Percentiles rank a stretch among this genome's conserved stretches.
Conservation (phyloP, 2,888 invertebrate species). For the Hypselothyrea guttata region DNA sequence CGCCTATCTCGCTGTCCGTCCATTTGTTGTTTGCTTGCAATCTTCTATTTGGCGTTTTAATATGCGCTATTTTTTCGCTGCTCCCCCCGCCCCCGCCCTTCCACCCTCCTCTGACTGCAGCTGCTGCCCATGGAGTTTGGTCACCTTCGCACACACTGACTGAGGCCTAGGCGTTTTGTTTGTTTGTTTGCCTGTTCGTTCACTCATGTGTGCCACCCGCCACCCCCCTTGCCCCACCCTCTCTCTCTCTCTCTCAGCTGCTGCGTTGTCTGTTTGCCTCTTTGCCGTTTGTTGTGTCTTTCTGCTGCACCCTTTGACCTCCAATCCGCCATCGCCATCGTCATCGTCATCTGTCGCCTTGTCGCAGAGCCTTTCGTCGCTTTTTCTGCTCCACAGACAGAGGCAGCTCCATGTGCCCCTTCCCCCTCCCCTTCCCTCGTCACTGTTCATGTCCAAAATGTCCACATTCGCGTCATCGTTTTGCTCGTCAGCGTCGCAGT, state of each 20-base stretch:
- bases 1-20: too few relatives aligned
- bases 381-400: constrained; percentile 46
- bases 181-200: constrained; percentile 71
- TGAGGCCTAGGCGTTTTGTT: constrained; percentile 45
- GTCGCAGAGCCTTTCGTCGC: constrained; percentile 67
- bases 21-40: constrained; percentile 45
- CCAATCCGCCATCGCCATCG: not conserved
- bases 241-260: not conserved
- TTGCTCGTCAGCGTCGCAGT: constrained; percentile 64
- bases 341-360: constrained; percentile 46
- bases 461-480: constrained; percentile 69
- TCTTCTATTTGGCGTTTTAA: constrained; percentile 75
- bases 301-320: constrained; percentile 4
- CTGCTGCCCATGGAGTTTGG: constrained; percentile 55
- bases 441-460: constrained; percentile 17
- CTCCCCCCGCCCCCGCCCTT: not conserved
- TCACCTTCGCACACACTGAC: constrained; percentile 64
- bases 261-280: constrained; percentile 65
- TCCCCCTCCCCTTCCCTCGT: constrained; percentile 3
- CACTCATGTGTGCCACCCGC: constrained; percentile 61
- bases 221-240: not conserved
- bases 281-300: constrained; percentile 51
- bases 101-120: not conserved
- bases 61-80: constrained; percentile 64
- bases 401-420: not conserved